Evolutionary conservation across 1,140 invertebrate genomes (phyloP).

Genomic region (Dendrolimus kikuchii): DNA sequence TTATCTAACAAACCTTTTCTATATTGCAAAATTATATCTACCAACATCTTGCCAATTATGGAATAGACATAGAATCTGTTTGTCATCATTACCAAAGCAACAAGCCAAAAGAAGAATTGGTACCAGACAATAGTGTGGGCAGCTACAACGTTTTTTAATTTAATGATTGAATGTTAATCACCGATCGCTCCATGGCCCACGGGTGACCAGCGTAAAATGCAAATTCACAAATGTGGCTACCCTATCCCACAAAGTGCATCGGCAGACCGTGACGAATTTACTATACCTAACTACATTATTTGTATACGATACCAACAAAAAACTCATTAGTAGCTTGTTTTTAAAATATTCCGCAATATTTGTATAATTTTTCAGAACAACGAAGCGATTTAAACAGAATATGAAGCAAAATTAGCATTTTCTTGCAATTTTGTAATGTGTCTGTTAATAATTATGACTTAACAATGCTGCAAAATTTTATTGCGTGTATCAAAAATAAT

Average conservation of each 20-base stretch:
- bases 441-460: not conserved
- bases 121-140: too few relatives aligned
- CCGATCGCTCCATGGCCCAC: conserved; percentile 23
- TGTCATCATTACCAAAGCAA: too few relatives aligned
- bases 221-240: conserved; percentile 52
- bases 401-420: not conserved
- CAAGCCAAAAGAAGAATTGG: too few relatives aligned
- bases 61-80: too few relatives aligned
- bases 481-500: too few relatives aligned
- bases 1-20: too few relatives aligned
- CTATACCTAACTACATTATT: conserved; percentile 23
- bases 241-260: conserved; percentile 40
- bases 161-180: conserved; percentile 47
- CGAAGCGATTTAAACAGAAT: too few relatives aligned
- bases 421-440: conserved; percentile 7
- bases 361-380: not conserved
- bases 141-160: conserved; percentile 23
- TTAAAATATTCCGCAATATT: conserved; percentile 7
- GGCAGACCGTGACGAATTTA: conserved; percentile 44
- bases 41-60: too few relatives aligned
- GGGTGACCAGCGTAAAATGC: conserved; percentile 47
- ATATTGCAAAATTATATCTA: too few relatives aligned
- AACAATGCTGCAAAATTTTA: too few relatives aligned
- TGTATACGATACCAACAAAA: conserved; percentile 30
- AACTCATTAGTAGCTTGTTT: conserved; percentile 42